phyloP scores from a whole-genome alignment of 1,140 invertebrate genomes.

The Chrysopa pallens region DNA sequence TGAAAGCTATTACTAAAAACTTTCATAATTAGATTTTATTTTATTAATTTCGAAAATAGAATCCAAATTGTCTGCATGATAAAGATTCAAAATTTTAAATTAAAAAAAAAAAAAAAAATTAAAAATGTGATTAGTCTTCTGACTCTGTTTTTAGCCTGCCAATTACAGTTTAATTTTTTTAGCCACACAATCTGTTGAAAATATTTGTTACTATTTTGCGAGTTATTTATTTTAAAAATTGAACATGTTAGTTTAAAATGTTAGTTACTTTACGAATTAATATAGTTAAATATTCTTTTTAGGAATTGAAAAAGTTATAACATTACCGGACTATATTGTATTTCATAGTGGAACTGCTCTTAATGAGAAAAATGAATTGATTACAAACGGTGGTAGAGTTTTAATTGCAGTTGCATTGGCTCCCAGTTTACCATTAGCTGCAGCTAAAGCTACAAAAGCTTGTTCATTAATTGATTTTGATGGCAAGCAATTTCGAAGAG shows the following conservation, averaged over 20 bases:
- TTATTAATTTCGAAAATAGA: too few species aligned
- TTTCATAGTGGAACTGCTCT: conserved; percentile 52
- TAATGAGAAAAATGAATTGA: conserved; percentile 35
- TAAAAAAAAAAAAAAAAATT: too few species aligned
- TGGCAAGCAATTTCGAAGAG: conserved; percentile 68
- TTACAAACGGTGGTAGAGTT: conserved; percentile 87
- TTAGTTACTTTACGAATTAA: neutral
- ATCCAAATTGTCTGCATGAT: neutral
- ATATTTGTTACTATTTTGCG: too few species aligned
- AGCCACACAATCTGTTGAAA: too few species aligned
- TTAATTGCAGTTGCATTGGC: conserved; percentile 60
- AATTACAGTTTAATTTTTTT: too few species aligned
- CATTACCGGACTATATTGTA: conserved; percentile 29
- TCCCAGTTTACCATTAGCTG: conserved; percentile 44
- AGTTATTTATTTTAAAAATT: too few species aligned
- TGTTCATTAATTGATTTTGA: conserved; percentile 60
- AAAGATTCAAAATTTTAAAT: neutral
- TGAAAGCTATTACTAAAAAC: too few species aligned
- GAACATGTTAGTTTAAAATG: too few species aligned
- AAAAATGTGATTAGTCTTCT: too few species aligned
- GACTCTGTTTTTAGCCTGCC: too few species aligned
- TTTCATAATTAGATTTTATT: too few species aligned
- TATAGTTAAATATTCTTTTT: neutral
- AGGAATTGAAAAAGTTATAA: conserved; percentile 19
- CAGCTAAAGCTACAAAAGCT: conserved; percentile 47